A percentile compares a stretch with the other conserved stretches of the same genome.
Evolutionary conservation across 2,888 invertebrate species (phyloP).

Genomic region (Mesodorylaimus sp.): DNA sequence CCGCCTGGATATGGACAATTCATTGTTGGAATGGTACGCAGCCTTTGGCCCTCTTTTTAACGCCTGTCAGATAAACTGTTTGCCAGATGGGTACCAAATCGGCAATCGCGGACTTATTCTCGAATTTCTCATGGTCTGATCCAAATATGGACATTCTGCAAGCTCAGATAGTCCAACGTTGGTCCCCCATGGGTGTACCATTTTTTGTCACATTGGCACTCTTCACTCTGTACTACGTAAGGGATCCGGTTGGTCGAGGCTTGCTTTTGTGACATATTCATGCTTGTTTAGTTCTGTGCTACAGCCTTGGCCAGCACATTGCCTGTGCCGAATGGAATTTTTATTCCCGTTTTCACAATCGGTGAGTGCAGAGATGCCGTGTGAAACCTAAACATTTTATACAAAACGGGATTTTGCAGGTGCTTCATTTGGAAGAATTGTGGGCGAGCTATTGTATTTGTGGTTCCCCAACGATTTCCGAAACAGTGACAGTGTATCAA

Average conservation of each 20-base stretch:
- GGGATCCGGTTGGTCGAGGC: too few species aligned
- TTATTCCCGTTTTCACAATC: constrained; percentile 91
- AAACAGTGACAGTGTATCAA: constrained; percentile 57
- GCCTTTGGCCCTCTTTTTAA: too few species aligned
- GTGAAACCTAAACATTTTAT: too few species aligned
- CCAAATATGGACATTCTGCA: too few species aligned
- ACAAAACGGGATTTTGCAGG: too few species aligned
- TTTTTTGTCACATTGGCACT: background rate
- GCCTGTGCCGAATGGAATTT: constrained; percentile 93
- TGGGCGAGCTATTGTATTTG: constrained; percentile 79
- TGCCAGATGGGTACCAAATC: constrained; percentile 35
- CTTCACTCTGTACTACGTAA: background rate
- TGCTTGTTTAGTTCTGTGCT: constrained; percentile 55
- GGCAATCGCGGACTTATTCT: constrained; percentile 61
- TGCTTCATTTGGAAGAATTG: constrained; percentile 71
- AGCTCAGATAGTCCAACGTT: background rate
- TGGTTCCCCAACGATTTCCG: constrained; percentile 79
- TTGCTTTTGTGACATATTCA: too few species aligned
- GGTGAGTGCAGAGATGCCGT: too few species aligned
- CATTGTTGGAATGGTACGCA: too few species aligned
- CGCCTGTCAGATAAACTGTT: too few species aligned
- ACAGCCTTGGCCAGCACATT: constrained; percentile 67
- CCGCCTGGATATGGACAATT: constrained; percentile 81
- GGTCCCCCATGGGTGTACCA: background rate
- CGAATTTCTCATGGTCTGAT: constrained; percentile 93